Conservation (phyloP, 2,113 vertebrate genomes). For the Cavia aperea region DNA sequence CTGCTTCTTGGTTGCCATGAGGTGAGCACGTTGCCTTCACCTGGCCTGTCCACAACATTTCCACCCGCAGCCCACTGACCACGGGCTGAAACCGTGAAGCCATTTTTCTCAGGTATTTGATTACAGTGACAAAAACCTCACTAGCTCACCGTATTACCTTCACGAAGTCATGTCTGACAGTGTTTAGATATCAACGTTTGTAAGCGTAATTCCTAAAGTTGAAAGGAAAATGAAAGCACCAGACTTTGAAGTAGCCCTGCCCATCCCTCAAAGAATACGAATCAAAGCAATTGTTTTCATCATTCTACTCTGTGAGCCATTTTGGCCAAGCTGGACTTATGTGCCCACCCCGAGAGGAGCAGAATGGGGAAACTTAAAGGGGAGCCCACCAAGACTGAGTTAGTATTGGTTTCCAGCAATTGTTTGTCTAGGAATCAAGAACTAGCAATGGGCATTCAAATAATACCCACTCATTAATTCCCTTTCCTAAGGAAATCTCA, state of each 20-base stretch:
- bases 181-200: background rate
- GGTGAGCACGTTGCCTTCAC: background rate
- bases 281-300: background rate
- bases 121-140: background rate
- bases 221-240: background rate
- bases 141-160: background rate
- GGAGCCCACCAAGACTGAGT: background rate
- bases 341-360: background rate
- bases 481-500: background rate
- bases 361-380: background rate
- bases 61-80: background rate
- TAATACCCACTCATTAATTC: fast-evolving
- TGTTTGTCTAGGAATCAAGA: background rate
- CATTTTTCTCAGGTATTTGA: background rate
- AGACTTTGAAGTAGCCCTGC: background rate
- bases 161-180: background rate
- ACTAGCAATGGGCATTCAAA: background rate
- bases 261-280: background rate
- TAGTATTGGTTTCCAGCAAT: background rate
- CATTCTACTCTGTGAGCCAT: background rate
- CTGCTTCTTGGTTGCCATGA: background rate
- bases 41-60: background rate
- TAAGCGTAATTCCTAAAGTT: background rate
- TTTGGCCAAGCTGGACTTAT: background rate
- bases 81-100: background rate